Percentiles rank a stretch among this genome's conserved stretches.
Conservation (phyloP, 1,140 invertebrate species). For the Pogonognathellus flavescens region DNA sequence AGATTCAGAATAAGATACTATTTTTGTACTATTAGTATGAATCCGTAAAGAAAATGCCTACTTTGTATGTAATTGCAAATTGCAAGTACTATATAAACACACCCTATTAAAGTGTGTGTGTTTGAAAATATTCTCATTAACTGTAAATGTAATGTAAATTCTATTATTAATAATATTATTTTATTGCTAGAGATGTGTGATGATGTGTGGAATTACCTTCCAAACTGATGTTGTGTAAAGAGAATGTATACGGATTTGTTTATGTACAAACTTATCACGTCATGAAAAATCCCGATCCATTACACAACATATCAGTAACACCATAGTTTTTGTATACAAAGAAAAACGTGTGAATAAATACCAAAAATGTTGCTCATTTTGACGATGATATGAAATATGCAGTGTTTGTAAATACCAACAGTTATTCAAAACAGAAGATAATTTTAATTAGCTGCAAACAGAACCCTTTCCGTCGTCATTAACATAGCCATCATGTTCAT, state of each 20-base stretch:
- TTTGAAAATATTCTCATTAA: constrained; percentile 22
- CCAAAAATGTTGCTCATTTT: constrained; percentile 45
- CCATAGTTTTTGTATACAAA: constrained; percentile 24
- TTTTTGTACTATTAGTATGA: constrained; percentile 10
- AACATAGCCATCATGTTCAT: not conserved
- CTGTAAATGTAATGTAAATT: constrained; percentile 42
- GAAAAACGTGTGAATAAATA: constrained; percentile 24
- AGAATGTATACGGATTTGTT: not conserved
- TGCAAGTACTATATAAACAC: not conserved
- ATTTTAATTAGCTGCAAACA: too few species aligned
- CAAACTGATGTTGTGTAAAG: not conserved
- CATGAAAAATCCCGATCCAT: not conserved
- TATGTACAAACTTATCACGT: not conserved
- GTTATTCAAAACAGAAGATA: too few species aligned
- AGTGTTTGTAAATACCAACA: too few species aligned
- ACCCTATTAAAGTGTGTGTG: constrained; percentile 8
- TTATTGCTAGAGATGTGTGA: constrained; percentile 20
- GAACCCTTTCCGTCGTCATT: not conserved
- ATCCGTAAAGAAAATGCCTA: not conserved
- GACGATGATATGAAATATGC: not conserved
- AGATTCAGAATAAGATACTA: not conserved
- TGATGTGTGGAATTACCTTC: not conserved
- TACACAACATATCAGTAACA: constrained; percentile 1
- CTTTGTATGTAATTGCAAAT: not conserved
- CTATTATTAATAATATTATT: constrained; percentile 20